Base-by-base conservation (phyloP, 2,888 invertebrate genomes). In the Agonopterix heracliana region DNA sequence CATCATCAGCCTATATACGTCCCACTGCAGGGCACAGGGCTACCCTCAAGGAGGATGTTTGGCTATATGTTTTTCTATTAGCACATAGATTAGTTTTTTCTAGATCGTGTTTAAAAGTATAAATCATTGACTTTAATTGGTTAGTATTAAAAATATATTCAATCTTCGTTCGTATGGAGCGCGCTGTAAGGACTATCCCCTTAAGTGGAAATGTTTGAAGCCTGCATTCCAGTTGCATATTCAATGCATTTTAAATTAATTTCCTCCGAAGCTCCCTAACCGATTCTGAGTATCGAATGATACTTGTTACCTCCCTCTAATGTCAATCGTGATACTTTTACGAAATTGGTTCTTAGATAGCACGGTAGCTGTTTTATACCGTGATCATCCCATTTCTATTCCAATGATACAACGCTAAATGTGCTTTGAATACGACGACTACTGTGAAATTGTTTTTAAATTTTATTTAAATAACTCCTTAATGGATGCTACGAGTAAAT, bases 351-450 rank as follows among this genome's bases (percentile, higher is more conserved):
- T 34, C 40, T 53, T 44, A 13, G 41, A 45, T 34, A 48, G 62
- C 68, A 83, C 86, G 68, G 86, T 84, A 86, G 86, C 85, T 62
- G 60, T 68, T 61, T 60, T 57, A 60, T 60, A 49, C 58, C 57
- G 60, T 78, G 75, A 78, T 76, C 62, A 63, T 58, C 65, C 69
- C 70, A 81, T 84, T 83, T 74, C 74, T 77, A 85, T 85, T 74
- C 81, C 59, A 66, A 61, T 62, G 61, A 54, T 64, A 69, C 62
- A 63, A 54, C 68, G 54, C 63, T 66, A 66, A 72, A 70, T 81
- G 75, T 74, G 75, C 68, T 68, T 78, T 71, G 79, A 81, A 84
- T 85, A 76, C 68, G 61, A 66, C 58, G 55, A 67, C 62, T 61
- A 57, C 56, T 51, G 54, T 62, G 54, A 60, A 64, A 61, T 65